Conservation (phyloP, 1,140 invertebrate genomes). For the Lepidurus packardi region DNA sequence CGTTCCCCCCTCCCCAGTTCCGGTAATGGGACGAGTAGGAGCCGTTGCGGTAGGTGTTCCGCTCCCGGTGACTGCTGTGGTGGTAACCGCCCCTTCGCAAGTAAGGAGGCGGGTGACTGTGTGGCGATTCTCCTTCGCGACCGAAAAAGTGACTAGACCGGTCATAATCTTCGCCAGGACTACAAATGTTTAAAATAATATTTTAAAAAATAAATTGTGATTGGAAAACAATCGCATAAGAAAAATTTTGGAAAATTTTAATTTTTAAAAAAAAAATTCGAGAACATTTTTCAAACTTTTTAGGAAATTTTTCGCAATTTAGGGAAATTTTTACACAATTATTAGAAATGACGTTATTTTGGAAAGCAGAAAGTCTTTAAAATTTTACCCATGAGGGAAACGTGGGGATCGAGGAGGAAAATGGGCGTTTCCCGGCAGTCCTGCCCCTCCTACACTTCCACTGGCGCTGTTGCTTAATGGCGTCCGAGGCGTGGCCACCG, state of each 20-base stretch:
- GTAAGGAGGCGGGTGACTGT: constrained; percentile 40
- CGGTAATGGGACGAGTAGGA: constrained; percentile 37
- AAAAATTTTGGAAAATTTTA: no score
- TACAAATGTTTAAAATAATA: constrained; percentile 37
- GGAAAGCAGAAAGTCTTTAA: background rate
- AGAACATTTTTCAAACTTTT: no score
- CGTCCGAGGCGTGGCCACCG: constrained; percentile 44
- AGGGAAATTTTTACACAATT: no score
- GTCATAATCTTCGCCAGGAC: constrained; percentile 46
- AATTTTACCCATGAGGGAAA: constrained; percentile 36
- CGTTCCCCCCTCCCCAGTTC: constrained; percentile 42
- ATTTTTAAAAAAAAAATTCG: no score
- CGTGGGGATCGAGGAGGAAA: constrained; percentile 35
- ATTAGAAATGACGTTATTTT: no score
- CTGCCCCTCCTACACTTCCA: background rate
- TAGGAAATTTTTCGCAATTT: no score
- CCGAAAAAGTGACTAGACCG: constrained; percentile 51
- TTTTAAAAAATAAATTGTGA: no score
- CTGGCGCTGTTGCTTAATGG: constrained; percentile 41
- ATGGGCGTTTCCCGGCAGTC: constrained; percentile 38
- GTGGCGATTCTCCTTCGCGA: constrained; percentile 40
- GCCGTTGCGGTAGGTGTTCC: constrained; percentile 6
- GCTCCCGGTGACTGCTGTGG: constrained; percentile 37
- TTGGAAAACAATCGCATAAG: no score
- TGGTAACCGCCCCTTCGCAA: constrained; percentile 42